Evolutionary conservation across 64 coral and sea anemone species (phyloP).

Genomic region (Montipora sp.): DNA sequence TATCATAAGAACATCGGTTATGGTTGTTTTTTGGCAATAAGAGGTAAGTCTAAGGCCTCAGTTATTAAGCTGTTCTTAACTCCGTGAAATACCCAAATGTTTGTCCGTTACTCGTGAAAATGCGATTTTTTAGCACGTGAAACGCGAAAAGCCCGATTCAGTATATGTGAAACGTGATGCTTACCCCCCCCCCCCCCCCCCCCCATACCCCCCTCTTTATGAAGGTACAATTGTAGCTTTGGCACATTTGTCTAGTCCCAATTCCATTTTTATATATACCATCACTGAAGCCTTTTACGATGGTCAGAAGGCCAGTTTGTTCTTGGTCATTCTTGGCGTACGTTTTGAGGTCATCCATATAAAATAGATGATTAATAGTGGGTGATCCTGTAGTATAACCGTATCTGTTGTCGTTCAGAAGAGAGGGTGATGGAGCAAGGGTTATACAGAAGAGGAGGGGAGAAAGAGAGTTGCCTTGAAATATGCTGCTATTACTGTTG

Average conservation of each 20-base stretch:
- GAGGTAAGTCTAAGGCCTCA: too few species aligned
- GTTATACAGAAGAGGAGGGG: conserved; percentile 57
- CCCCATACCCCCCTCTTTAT: too few species aligned
- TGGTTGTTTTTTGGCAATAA: too few species aligned
- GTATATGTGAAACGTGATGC: too few species aligned
- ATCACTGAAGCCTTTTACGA: too few species aligned
- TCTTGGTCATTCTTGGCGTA: conserved; percentile 22
- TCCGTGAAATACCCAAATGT: too few species aligned
- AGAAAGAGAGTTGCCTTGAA: conserved; percentile 41
- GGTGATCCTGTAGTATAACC: conserved; percentile 21
- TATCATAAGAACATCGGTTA: too few species aligned
- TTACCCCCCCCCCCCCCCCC: too few species aligned
- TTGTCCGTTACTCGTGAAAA: too few species aligned
- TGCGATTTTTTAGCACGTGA: too few species aligned
- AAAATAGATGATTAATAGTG: conserved; percentile 36
- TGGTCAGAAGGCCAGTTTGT: neutral
- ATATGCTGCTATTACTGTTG: conserved; percentile 32
- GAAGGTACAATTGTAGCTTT: neutral
- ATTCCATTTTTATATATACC: neutral
- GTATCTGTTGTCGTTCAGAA: conserved; percentile 25
- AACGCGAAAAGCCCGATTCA: too few species aligned
- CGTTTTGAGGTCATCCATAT: conserved; percentile 15
- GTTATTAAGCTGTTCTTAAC: too few species aligned
- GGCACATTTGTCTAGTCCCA: conserved; percentile 24
- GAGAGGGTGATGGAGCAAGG: conserved; percentile 15